Conservation (phyloP, 2,797 vertebrate genomes). For the Phataginus tetradactyla region DNA sequence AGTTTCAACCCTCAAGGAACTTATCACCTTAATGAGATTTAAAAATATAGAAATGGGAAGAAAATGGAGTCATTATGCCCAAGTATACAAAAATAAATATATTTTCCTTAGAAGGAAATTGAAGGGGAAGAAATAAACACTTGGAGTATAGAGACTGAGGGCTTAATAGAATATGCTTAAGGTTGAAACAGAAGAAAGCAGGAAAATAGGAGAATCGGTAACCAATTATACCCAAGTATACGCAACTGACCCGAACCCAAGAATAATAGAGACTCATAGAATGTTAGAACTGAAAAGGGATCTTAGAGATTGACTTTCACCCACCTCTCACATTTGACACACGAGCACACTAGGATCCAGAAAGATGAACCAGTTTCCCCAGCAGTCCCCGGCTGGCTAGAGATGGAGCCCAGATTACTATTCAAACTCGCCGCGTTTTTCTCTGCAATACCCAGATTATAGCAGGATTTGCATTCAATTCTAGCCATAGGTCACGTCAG, state of each 20-base stretch:
- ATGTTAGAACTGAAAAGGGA: conserved; percentile 69
- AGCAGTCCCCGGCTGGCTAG: background rate
- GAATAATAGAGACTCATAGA: conserved; percentile 38
- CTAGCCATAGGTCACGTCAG: background rate
- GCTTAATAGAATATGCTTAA: conserved; percentile 25
- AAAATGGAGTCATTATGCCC: conserved; percentile 62
- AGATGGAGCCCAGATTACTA: background rate
- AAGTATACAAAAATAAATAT: conserved; percentile 64
- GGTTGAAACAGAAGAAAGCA: conserved; percentile 52
- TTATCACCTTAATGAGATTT: conserved; percentile 74
- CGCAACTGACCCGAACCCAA: conserved; percentile 18
- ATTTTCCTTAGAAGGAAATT: conserved; percentile 66
- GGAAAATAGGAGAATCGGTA: conserved; percentile 56
- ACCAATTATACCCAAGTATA: conserved; percentile 34
- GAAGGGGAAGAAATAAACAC: conserved; percentile 53
- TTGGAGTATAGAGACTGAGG: background rate
- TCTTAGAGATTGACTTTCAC: conserved; percentile 72
- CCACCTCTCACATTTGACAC: conserved; percentile 60
- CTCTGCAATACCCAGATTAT: background rate
- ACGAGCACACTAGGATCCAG: background rate
- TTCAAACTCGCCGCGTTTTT: background rate
- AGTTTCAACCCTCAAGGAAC: conserved; percentile 65
- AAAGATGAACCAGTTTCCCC: conserved; percentile 34
- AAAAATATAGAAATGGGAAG: conserved; percentile 74
- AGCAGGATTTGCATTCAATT: background rate